Percentiles rank a stretch among this genome's conserved stretches.
Conservation (phyloP, 2,888 invertebrate species). For the Electrophaes corylata region DNA sequence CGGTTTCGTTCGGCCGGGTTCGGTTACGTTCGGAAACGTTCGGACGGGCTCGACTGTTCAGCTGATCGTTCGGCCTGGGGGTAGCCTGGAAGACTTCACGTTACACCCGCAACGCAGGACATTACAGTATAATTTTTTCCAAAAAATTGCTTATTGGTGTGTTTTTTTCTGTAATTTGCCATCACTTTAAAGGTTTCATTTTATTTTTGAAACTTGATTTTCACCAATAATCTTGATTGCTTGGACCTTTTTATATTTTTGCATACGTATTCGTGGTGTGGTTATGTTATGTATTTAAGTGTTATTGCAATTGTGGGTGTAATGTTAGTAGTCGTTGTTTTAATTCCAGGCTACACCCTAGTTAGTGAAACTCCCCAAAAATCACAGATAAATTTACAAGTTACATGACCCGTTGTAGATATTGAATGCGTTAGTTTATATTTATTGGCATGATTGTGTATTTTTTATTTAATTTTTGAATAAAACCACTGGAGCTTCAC, state of each 20-base stretch:
- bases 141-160: conserved; percentile 82
- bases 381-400: conserved; percentile 83
- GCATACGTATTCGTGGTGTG: conserved; percentile 75
- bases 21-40: conserved; percentile 76
- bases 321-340: conserved; percentile 80
- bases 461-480: conserved; percentile 45
- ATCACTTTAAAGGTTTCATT: conserved; percentile 64
- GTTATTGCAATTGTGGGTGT: conserved; percentile 73
- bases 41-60: conserved; percentile 71
- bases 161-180: conserved; percentile 64
- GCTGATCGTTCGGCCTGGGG: conserved; percentile 73
- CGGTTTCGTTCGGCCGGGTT: conserved; percentile 78
- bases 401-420: conserved; percentile 58
- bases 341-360: conserved; percentile 83
- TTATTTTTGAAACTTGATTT: conserved; percentile 62
- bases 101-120: conserved; percentile 82
- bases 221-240: conserved; percentile 62
- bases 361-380: conserved; percentile 54
- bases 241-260: conserved; percentile 63
- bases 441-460: conserved; percentile 76
- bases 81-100: conserved; percentile 82
- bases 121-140: conserved; percentile 75
- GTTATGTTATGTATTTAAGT: conserved; percentile 62
- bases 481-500: conserved; percentile 30
- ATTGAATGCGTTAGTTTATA: conserved; percentile 71